Conservation (phyloP, 2,113 vertebrate species). For the Gambusia holbrooki region DNA sequence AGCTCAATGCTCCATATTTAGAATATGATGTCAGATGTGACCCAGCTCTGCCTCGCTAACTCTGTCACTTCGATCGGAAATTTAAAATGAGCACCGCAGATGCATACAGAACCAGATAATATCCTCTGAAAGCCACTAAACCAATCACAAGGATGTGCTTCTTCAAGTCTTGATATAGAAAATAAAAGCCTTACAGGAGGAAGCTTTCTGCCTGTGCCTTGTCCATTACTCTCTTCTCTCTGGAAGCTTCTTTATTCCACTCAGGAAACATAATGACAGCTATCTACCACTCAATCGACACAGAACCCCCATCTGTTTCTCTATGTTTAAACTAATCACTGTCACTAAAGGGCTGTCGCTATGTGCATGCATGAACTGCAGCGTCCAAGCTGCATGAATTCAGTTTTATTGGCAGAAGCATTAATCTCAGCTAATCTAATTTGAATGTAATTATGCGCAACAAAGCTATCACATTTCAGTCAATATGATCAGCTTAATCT, state of each 20-base stretch:
- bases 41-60: conserved; percentile 16
- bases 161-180: conserved; percentile 39
- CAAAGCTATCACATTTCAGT: conserved; percentile 46
- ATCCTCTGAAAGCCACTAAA: conserved; percentile 20
- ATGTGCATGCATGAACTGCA: conserved; percentile 27
- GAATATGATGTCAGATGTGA: conserved; percentile 60
- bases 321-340: conserved; percentile 27
- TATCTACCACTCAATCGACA: conserved; percentile 24
- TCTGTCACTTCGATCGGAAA: conserved; percentile 1
- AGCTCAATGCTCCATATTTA: conserved; percentile 20
- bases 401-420: conserved; percentile 35
- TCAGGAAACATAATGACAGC: conserved; percentile 24
- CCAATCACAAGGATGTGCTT: conserved; percentile 29
- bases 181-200: conserved; percentile 35
- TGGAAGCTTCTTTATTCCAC: conserved; percentile 30
- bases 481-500: conserved; percentile 47
- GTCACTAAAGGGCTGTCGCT: conserved; percentile 27
- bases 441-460: conserved; percentile 46
- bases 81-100: conserved; percentile 1
- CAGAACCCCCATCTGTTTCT: conserved; percentile 17
- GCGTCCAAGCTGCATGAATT: conserved; percentile 35
- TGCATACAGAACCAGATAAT: conserved; percentile 5
- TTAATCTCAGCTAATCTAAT: conserved; percentile 49
- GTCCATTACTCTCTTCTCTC: conserved; percentile 39
- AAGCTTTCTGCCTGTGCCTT: conserved; percentile 27